Evolutionary conservation across 2,797 vertebrate species (phyloP), one percentile per base, ranked within the genome.

Genomic region (Lithobates sylvaticus): DNA sequence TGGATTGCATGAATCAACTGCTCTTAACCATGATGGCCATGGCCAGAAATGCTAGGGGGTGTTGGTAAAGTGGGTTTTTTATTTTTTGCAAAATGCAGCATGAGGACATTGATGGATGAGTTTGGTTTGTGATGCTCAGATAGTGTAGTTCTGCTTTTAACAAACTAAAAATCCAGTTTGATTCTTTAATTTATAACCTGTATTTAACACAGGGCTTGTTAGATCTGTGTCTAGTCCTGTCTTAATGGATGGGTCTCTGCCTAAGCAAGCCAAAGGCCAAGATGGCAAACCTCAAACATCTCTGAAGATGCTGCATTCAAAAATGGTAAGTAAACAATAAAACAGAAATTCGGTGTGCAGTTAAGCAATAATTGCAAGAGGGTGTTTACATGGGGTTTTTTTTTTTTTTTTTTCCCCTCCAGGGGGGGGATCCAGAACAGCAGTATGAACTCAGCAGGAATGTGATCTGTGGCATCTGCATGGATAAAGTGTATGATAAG

Each of bases 401-500:
- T 18, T 61, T n/a, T 9, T 61, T 29, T 80, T 26, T 18, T 39
- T 13, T 3, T 5, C 8, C 39, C 1, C 13, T 50, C 10, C 23
- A 61, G 32, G 42, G 84, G 81, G 81, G 39, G 9, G 61, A 54
- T 50, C 61, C 61, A 21, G 61, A 75, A 15, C 8, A 32, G 15
- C 81, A 61, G 27, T 72, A 78, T 29, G 67, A 86, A 81, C 75
- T 89, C 84, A 97, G 96, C 69, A 92, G 93, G 91, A 91, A 95
- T 0, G 58, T 97, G 32, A 90, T 93, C 75, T 99, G 97, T 10
- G 97, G 97, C 26, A 97, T 98, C 92, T 98, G 97, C 92, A 97
- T 98, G 97, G 97, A 98, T 86, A 95, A 93, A 16, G 95, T 98
- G 74, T 97, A 95, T 1, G 97, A 96, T 89, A 98, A 98, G 89